These are phyloP conservation scores for Chouioia cunea DNA, from an alignment of 2,888 invertebrate species.

Conservation along the genomic window DNA sequence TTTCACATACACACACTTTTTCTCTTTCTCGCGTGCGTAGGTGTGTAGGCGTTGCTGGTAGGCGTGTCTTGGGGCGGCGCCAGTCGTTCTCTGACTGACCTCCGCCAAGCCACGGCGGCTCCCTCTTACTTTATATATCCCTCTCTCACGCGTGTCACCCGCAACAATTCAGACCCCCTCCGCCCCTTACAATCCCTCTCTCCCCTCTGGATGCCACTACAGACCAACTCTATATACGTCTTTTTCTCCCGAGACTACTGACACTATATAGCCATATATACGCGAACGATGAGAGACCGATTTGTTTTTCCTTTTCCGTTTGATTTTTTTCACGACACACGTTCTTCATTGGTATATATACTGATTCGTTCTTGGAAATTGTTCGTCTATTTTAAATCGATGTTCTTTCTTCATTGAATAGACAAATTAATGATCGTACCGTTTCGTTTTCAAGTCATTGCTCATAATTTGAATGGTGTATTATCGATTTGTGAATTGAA, in stretches of 20 bases:
- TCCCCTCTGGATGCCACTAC: too few relatives aligned
- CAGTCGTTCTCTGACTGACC: conserved; percentile 56
- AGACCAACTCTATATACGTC: too few relatives aligned
- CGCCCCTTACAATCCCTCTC: neutral
- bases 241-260: too few relatives aligned
- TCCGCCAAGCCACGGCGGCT: conserved; percentile 23
- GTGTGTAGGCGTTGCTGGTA: conserved; percentile 66
- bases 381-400: too few relatives aligned
- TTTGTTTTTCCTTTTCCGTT: neutral
- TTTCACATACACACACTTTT: conserved; percentile 6
- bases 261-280: conserved; percentile 1
- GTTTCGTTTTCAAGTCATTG: too few relatives aligned
- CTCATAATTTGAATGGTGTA: too few relatives aligned
- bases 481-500: too few relatives aligned
- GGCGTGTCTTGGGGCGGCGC: conserved; percentile 68
- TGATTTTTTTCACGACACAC: neutral
- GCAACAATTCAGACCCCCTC: conserved; percentile 14
- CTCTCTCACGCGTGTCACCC: conserved; percentile 38
- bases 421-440: too few relatives aligned
- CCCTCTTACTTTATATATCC: conserved; percentile 24
- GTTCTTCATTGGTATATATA: neutral
- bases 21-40: conserved; percentile 48
- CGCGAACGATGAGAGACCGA: conserved; percentile 19
- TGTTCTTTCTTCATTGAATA: too few relatives aligned
- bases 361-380: too few relatives aligned